Percentiles rank a stretch among this genome's conserved stretches.
Evolutionary conservation across 2,797 vertebrate genomes (phyloP).

Genomic region (Acropternis orthonyx): DNA sequence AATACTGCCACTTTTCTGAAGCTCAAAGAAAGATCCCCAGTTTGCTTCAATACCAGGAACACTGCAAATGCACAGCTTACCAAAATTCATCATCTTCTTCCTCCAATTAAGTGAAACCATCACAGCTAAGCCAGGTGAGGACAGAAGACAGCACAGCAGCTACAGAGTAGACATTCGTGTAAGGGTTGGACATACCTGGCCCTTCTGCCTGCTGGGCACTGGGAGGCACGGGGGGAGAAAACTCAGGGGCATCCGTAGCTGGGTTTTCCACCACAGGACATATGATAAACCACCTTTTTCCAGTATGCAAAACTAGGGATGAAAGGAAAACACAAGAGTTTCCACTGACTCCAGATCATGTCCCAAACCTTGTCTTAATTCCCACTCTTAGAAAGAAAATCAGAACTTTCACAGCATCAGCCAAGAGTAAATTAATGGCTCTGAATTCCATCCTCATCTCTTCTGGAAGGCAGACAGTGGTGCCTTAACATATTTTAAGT

Average conservation of each 20-base stretch:
- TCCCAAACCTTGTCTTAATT: neutral
- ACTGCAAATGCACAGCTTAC: neutral
- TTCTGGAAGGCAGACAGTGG: neutral
- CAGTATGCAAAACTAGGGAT: conserved; percentile 90
- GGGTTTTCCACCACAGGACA: conserved; percentile 94
- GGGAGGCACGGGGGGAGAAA: conserved; percentile 78
- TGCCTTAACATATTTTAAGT: neutral
- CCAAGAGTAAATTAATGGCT: neutral
- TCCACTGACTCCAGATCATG: neutral
- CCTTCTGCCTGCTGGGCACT: conserved; percentile 75
- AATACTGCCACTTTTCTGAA: neutral
- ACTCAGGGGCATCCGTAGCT: conserved; percentile 74
- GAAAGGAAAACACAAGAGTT: neutral
- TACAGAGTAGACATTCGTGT: neutral
- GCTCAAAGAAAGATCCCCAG: neutral
- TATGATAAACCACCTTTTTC: conserved; percentile 98
- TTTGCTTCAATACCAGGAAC: neutral
- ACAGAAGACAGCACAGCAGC: neutral
- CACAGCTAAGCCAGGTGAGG: neutral
- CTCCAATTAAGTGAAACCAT: neutral
- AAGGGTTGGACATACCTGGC: conserved; percentile 42
- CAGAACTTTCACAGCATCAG: neutral
- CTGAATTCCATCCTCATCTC: neutral
- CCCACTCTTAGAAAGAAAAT: neutral
- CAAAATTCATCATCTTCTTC: neutral